Evolutionary conservation across 2,888 invertebrate species (phyloP).

Genomic region (Bursaphelenchus okinawaensis): DNA sequence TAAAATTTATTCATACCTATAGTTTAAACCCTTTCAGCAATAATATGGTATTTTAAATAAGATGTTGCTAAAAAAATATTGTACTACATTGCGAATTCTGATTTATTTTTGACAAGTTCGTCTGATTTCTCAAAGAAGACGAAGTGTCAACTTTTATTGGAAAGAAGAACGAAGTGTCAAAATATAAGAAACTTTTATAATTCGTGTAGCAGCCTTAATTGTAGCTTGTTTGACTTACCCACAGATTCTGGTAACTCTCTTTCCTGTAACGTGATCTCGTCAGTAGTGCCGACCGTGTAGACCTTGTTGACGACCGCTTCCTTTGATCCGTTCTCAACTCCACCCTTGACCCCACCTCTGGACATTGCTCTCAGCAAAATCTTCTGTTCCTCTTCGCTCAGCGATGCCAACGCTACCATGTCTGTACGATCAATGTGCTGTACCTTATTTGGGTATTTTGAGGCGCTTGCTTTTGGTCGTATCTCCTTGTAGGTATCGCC

Average conservation of each 20-base stretch:
- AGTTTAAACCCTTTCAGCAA: too few species aligned
- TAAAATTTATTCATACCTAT: too few species aligned
- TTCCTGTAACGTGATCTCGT: conserved; percentile 18
- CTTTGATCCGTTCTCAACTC: neutral
- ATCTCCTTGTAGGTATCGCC: neutral
- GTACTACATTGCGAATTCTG: too few species aligned
- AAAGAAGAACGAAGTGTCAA: too few species aligned
- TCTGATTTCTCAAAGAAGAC: too few species aligned
- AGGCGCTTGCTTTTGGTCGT: neutral
- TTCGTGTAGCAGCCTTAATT: neutral
- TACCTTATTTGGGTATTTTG: conserved; percentile 3
- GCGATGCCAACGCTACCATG: conserved; percentile 9
- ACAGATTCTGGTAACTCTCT: neutral
- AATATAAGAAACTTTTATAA: too few species aligned
- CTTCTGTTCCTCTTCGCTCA: conserved; percentile 5
- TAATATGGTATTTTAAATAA: too few species aligned
- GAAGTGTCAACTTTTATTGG: too few species aligned
- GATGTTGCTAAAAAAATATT: too few species aligned
- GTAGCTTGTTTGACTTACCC: neutral
- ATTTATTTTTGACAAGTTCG: too few species aligned
- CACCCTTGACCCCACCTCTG: neutral
- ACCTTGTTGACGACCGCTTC: conserved; percentile 19
- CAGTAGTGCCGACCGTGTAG: conserved; percentile 21
- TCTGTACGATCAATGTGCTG: conserved; percentile 19
- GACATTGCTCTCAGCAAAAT: conserved; percentile 11